Evolutionary conservation across 2,797 vertebrate species (phyloP), one percentile per base, ranked within the genome.

Genomic region (Sebastes matsubarae): DNA sequence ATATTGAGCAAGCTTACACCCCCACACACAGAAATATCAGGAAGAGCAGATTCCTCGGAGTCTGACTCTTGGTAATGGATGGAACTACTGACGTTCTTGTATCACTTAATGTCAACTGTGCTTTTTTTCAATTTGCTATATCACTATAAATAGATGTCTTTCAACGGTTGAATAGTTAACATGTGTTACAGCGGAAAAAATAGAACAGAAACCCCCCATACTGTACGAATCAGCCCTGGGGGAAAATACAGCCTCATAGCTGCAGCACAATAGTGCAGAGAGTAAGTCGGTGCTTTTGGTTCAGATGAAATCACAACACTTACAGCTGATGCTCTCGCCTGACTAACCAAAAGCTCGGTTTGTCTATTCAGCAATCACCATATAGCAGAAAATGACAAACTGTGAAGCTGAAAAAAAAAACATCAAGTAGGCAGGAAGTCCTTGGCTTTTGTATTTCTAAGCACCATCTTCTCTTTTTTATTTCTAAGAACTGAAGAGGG

Each of bases 1-100:
- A 80, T 60, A 71, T 73, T 22, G 24, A 77, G 54, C n/a, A 30
- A 65, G 75, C 70, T 69, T 71, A 50, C 82, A 34, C 84, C 74
- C 84, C 69, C 83, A 85, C 87, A 27, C 64, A 65, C 12, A 73
- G 3, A 55, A 66, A 82, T 76, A 83, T 79, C 67, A 76, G 80
- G 70, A 86, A 46, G 50, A 85, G 42, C 58, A 82, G 68, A 67
- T 85, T 91, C 84, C 67, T 84, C 85, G 46, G 34, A 34, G 59
- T 75, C 32, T 30, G 75, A 77, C 66, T 42, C 65, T n/a, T 20
- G 60, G 70, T 75, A 58, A 68, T 29, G 30, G 74, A 68, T n/a
- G 75, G 75, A 80, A 72, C 70, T 20, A 64, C 58, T 84, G 64
- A 77, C 8, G 22, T 42, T 84, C 57, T 60, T 72, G 25, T 77